These are phyloP conservation scores for Clarias pachynema DNA, from an alignment of 2,797 vertebrate genomes.

Conservation along the genomic window DNA sequence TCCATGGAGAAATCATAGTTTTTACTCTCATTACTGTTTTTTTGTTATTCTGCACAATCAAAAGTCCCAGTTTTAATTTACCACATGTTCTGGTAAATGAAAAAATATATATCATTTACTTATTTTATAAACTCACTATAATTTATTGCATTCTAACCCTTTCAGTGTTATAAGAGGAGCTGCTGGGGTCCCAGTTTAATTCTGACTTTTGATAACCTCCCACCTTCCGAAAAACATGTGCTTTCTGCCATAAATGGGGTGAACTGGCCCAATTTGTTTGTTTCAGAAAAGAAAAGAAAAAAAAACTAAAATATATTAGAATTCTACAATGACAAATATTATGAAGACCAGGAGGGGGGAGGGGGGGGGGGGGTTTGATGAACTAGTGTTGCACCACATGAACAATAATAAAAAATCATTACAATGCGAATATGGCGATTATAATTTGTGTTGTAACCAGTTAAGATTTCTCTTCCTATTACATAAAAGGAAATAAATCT, in stretches of 20 bases:
- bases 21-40: no score
- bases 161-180: not conserved
- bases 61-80: no score
- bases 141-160: not conserved
- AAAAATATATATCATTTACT: not conserved
- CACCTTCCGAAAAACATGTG: not conserved
- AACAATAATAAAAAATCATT: not conserved
- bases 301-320: no score
- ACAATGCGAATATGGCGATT: not conserved
- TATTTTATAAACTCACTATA: not conserved
- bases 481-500: not conserved
- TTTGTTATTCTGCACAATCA: no score
- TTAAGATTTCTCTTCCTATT: not conserved
- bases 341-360: no score
- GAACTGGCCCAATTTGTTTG: not conserved
- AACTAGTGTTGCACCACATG: not conserved
- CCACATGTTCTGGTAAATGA: no score
- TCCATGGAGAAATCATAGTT: no score
- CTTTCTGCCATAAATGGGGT: not conserved
- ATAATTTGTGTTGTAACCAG: not conserved
- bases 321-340: no score
- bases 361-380: no score
- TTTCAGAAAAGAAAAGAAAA: no score
- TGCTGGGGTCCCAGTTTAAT: not conserved
- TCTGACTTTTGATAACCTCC: not conserved